phyloP scores from a whole-genome alignment of 2,113 vertebrate species.

The Aptenodytes forsteri region DNA sequence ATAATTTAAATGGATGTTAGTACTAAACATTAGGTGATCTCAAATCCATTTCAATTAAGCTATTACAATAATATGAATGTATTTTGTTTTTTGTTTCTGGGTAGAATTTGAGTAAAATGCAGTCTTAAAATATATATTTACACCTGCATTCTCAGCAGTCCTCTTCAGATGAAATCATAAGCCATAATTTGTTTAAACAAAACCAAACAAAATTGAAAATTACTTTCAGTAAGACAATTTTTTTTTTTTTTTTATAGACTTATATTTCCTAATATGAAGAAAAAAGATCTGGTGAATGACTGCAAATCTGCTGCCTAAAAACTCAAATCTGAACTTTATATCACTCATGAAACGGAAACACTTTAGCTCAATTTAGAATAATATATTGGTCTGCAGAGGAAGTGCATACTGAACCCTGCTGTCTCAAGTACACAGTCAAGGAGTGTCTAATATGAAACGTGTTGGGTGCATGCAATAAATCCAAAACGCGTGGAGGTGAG shows the following conservation, averaged over 20 bases:
- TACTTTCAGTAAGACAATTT: background rate
- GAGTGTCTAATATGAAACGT: conserved; percentile 73
- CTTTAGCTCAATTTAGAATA: conserved; percentile 79
- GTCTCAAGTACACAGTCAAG: conserved; percentile 70
- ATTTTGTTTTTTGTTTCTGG: no score
- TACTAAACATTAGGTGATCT: background rate
- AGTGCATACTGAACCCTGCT: conserved; percentile 70
- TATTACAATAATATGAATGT: background rate
- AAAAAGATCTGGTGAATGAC: background rate
- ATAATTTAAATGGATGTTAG: background rate
- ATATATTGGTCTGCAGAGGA: conserved; percentile 79
- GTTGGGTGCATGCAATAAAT: conserved; percentile 75
- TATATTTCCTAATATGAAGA: background rate
- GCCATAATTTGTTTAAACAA: background rate
- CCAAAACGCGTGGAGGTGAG: conserved; percentile 54
- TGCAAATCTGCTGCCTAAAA: conserved; percentile 26
- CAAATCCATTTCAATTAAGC: background rate
- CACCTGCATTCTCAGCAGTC: no score
- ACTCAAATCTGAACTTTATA: conserved; percentile 68
- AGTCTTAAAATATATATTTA: no score
- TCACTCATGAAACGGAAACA: conserved; percentile 73
- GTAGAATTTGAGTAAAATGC: no score
- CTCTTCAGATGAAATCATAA: no score
- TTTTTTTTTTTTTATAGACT: background rate
- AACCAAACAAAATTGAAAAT: background rate